phyloP scores from a whole-genome alignment of 2,888 invertebrate genomes.

The Vandiemenella viatica region DNA sequence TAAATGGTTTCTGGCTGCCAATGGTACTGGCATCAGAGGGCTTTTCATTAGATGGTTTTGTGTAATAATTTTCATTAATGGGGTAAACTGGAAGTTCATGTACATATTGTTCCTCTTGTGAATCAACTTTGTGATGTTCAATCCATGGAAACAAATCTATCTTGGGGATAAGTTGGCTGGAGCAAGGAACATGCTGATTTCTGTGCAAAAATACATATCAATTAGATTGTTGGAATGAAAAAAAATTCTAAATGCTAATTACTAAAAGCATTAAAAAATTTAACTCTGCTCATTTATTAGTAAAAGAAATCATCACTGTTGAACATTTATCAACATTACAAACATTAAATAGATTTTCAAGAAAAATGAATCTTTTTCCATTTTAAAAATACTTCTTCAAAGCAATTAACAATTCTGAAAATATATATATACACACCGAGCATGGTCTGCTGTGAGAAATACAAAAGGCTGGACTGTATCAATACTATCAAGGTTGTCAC shows the following conservation, averaged over 20 bases:
- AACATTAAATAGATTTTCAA: too few species aligned
- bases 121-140: constrained; percentile 25
- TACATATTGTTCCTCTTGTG: background rate
- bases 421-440: constrained; percentile 17
- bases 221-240: background rate
- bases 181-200: constrained; percentile 43
- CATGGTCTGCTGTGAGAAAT: constrained; percentile 43
- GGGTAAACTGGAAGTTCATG: background rate
- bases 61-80: background rate
- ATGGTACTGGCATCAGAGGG: too few species aligned
- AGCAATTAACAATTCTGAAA: background rate
- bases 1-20: background rate
- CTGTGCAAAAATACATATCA: constrained; percentile 24
- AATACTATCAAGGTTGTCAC: constrained; percentile 47
- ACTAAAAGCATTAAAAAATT: too few species aligned
- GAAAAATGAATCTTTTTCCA: background rate
- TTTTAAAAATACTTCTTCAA: too few species aligned
- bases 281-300: too few species aligned
- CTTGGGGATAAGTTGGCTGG: constrained; percentile 33
- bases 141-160: constrained; percentile 47
- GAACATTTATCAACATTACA: too few species aligned
- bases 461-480: constrained; percentile 56
- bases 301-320: too few species aligned
- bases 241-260: too few species aligned
- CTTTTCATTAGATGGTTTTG: background rate